Evolutionary conservation across 1,140 invertebrate species (phyloP).

Genomic region (Eueides isabella): DNA sequence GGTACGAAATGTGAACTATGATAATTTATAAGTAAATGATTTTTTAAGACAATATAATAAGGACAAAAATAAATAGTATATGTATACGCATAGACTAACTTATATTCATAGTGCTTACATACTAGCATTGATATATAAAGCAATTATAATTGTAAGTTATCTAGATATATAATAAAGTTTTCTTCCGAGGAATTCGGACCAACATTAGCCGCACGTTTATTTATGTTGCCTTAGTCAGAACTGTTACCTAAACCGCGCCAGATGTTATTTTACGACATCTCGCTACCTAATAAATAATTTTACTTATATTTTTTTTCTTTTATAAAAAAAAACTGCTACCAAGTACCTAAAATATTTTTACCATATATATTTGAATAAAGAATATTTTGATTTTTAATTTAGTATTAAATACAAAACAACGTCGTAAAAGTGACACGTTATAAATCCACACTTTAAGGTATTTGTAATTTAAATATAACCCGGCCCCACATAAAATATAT

Average conservation of each 20-base stretch:
- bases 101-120: background rate
- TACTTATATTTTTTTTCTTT: background rate
- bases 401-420: background rate
- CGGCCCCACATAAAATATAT: conserved; percentile 27
- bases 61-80: background rate
- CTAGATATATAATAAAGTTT: background rate
- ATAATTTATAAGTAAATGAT: background rate
- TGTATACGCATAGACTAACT: background rate
- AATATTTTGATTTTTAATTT: too few relatives aligned
- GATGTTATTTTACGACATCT: conserved; percentile 77
- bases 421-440: conserved; percentile 2
- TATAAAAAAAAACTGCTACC: background rate
- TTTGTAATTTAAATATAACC: conserved; percentile 16
- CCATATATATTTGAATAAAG: background rate
- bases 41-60: too few relatives aligned
- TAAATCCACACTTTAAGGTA: conserved; percentile 23
- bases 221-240: conserved; percentile 78
- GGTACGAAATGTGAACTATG: background rate
- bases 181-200: conserved; percentile 11
- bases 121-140: background rate
- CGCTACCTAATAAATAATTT: conserved; percentile 63
- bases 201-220: conserved; percentile 68
- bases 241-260: conserved; percentile 71
- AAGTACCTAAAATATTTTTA: background rate
- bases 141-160: background rate